Base-by-base conservation (phyloP, 2,797 vertebrate species). In the Holocentrus rufus region DNA sequence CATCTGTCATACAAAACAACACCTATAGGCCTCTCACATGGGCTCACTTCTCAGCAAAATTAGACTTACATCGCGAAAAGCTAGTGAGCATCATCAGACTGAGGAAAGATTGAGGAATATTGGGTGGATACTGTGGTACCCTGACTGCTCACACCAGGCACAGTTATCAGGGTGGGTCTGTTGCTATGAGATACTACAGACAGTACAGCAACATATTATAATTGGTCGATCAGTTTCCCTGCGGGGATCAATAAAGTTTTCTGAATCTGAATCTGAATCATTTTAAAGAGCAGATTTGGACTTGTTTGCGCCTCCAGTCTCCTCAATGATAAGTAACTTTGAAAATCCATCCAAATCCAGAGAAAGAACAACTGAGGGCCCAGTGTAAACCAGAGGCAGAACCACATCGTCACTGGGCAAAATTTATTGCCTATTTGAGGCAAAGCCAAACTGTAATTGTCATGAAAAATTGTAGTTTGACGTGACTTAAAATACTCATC, bases 101-200 rank as follows among this genome's bases (percentile, higher is more conserved):
- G 46, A 39, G 27, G 3, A 1, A 36, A 63, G 25, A 27, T 65
- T 47, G 54, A 81, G 73, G 81, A 77, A 84, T 86, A 72, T 57
- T 34, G 68, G 47, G 49, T 70, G 67, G 67, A 80, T 74, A 79
- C 52, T 53, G 52, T 10, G 13, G 11, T 23, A 20, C 42, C 14
- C 7, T 30, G 65, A 56, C n/a, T 62, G 58, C 4, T 63, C 39
- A 47, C 25, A 22, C 7, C 10, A 46, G 59, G 36, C 42, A 60
- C 88, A 89, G 79, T 76, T 76, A 69, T 83, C 79, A 14, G 30
- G 59, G 50, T 59, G 42, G 77, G 61, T 31, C 67, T 18, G 65
- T 44, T 42, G n/a, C 77, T 47, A 18, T 39, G 47, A 81, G 71
- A 79, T 66, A 10, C 55, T 81, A 44, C 0, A 0, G 13, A 27